Evolutionary conservation across 2,113 vertebrate species (phyloP), one percentile per base, ranked within the genome.

Genomic region (Caracal caracal): DNA sequence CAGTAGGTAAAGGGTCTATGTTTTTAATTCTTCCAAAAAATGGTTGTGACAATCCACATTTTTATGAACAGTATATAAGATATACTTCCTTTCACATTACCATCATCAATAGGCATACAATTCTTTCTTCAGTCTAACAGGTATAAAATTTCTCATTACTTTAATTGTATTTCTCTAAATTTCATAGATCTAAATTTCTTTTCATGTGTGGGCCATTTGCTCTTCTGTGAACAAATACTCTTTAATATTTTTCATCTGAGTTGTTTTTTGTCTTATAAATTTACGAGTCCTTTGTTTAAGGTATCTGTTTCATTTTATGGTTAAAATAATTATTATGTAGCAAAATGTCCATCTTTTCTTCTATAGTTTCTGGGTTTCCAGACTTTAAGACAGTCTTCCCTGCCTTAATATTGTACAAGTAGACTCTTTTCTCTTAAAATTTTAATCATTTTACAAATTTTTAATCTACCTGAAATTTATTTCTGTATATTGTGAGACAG

Each of bases 401-500:
- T 89, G 17, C 10, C 56, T 40, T 76, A 82, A 37, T 19, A 40
- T 40, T 89, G 43, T 20, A 81, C 9, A 92, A 65, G n/a, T 22
- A 76, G 37, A 59, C 20, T 82, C 12, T 35, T 84, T 85, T 43
- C 47, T 65, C 8, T 0, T 49, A 92, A 90, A 65, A 93, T 75
- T 79, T 71, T 88, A 66, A n/a, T 88, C 78, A 85, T 43, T 61
- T 61, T 30, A 80, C 9, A 92, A 59, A 70, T 73, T 88, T 83
- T 92, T 84, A 94, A 92, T 80, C 20, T 37, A 89, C 26, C 28
- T 88, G 17, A 89, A 85, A 92, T 84, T 82, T 63, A 88, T 80
- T 94, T 94, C 71, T 92, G 10, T 80, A 86, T 81, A 87, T 16
- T 82, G 7, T 47, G 15, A 70, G n/a, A 93, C 3, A 80, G 15